Conservation (phyloP, 2,888 invertebrate genomes). For the Eulithis testata region DNA sequence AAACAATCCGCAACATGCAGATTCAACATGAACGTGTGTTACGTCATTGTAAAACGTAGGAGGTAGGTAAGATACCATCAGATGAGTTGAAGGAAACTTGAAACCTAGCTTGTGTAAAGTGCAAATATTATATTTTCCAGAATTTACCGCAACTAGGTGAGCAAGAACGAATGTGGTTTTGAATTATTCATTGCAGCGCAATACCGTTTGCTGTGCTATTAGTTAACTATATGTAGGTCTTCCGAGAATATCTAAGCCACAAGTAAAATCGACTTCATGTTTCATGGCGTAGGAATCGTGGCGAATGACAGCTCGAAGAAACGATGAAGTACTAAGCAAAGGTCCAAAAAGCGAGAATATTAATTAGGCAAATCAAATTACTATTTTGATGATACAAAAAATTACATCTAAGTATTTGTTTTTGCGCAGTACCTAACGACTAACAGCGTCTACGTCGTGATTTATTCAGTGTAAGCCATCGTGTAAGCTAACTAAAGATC, state of each 20-base stretch:
- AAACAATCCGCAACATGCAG: constrained; percentile 24
- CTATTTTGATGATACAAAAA: background rate
- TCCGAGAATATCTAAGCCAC: constrained; percentile 53
- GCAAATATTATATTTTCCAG: constrained; percentile 42
- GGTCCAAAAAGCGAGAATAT: constrained; percentile 59
- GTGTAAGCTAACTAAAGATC: constrained; percentile 25
- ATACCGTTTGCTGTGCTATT: constrained; percentile 53
- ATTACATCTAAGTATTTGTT: constrained; percentile 10
- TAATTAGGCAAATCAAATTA: constrained; percentile 19
- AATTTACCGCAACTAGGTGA: constrained; percentile 48
- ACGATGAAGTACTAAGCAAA: constrained; percentile 12
- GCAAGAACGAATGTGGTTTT: constrained; percentile 47
- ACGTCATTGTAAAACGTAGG: constrained; percentile 19
- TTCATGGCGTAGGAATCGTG: constrained; percentile 8
- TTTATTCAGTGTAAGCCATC: constrained; percentile 30
- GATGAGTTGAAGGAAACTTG: constrained; percentile 18
- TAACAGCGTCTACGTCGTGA: constrained; percentile 21
- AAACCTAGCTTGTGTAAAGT: constrained; percentile 34
- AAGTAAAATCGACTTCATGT: constrained; percentile 45
- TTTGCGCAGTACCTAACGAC: constrained; percentile 11
- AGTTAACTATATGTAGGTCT: constrained; percentile 50
- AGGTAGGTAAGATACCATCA: constrained; percentile 2
- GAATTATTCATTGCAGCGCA: constrained; percentile 62
- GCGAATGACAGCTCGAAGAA: background rate
- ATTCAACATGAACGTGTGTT: constrained; percentile 30